phyloP scores from a whole-genome alignment of 2,797 vertebrate species.

The Threskiornis aethiopicus region DNA sequence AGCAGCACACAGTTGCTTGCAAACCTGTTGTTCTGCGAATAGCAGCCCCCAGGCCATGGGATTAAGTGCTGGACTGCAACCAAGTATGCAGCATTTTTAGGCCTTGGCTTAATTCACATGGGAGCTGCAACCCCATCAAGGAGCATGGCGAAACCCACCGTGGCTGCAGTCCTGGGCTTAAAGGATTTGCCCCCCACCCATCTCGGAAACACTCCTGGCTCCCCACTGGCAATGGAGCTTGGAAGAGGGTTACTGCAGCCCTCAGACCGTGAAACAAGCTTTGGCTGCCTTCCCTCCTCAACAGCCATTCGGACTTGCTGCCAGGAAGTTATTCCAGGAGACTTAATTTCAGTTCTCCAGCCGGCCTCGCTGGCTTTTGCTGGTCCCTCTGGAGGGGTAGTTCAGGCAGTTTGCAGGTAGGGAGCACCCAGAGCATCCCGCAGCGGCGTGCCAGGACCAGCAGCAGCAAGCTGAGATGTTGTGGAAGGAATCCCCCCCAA shows the following conservation, averaged over 20 bases:
- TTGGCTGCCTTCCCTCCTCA: not conserved
- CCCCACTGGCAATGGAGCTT: not conserved
- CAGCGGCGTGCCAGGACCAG: not conserved
- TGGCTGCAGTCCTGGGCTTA: not conserved
- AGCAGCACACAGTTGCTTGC: not conserved
- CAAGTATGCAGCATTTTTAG: conserved; percentile 56
- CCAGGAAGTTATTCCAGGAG: conserved; percentile 46
- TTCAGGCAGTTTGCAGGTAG: not conserved
- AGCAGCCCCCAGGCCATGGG: not conserved
- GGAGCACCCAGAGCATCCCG: not conserved
- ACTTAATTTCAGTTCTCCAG: not conserved
- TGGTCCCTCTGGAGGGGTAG: not conserved
- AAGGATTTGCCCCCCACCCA: not conserved
- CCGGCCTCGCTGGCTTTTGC: not conserved
- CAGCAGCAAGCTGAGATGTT: not conserved
- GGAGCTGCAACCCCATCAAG: not conserved
- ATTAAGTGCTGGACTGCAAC: conserved; percentile 50
- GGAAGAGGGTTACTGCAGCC: not conserved
- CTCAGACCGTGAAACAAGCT: not conserved
- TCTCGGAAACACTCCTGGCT: not conserved
- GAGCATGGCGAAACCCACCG: not conserved
- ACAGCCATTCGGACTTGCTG: not conserved
- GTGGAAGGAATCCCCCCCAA: not conserved
- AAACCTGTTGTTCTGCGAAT: conserved; percentile 17
- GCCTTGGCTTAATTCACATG: not conserved